These are phyloP conservation scores for Chaunax sp. DNA, from an alignment of 2,797 vertebrate genomes.

Conservation along the genomic window DNA sequence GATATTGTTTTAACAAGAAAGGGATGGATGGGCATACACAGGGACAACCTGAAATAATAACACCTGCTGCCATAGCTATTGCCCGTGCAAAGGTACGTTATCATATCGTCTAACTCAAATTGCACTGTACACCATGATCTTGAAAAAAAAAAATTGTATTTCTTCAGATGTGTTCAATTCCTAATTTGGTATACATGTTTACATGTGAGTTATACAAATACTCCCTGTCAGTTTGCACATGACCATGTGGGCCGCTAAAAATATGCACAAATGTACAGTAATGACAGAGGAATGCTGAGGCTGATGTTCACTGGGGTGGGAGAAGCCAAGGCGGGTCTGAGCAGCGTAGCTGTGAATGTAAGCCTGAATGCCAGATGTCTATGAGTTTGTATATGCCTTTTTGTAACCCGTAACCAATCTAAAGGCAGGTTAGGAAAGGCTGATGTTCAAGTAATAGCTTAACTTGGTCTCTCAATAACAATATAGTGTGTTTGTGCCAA, in stretches of 20 bases:
- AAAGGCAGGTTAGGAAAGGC: conserved; percentile 11
- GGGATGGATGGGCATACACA: no score
- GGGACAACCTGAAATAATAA: no score
- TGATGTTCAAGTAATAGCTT: conserved; percentile 7
- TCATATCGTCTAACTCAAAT: background rate
- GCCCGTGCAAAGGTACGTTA: no score
- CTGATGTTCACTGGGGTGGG: conserved; percentile 35
- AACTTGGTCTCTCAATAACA: conserved; percentile 13
- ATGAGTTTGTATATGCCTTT: background rate
- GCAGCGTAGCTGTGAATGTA: conserved; percentile 10
- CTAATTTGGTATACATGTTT: conserved; percentile 38
- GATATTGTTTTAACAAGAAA: no score
- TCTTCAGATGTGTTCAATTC: background rate
- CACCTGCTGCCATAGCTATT: no score
- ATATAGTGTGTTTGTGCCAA: background rate
- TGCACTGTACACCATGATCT: background rate
- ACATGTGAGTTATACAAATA: conserved; percentile 36
- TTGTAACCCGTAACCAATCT: background rate
- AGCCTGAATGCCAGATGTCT: conserved; percentile 15
- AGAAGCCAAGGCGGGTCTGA: conserved; percentile 11
- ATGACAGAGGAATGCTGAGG: conserved; percentile 39
- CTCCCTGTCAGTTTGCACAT: conserved; percentile 37
- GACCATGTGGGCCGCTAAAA: conserved; percentile 44
- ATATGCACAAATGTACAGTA: conserved; percentile 43
- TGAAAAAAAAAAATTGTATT: background rate